A percentile compares a stretch with the other conserved stretches of the same genome.
Evolutionary conservation across 1,140 invertebrate species (phyloP).

Genomic region (Drosophila erecta): DNA sequence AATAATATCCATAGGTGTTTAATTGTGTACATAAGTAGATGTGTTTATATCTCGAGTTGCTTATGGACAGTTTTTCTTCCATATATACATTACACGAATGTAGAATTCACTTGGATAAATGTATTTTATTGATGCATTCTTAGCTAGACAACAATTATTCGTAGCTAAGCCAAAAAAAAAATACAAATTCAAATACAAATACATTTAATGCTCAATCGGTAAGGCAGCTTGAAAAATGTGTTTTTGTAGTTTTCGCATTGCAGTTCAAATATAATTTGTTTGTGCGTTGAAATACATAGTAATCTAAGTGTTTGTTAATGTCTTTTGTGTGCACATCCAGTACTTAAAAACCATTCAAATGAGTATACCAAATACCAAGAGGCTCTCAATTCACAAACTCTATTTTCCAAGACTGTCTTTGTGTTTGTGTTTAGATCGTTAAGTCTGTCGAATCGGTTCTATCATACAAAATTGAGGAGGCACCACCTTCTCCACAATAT

Average conservation of each 20-base stretch:
- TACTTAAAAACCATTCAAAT: slow-evolving; percentile 23
- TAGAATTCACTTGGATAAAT: slow-evolving; percentile 64
- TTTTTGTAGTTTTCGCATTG: slow-evolving; percentile 68
- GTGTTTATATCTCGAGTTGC: slow-evolving; percentile 53
- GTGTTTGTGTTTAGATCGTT: slow-evolving; percentile 71
- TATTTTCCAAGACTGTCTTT: slow-evolving; percentile 79
- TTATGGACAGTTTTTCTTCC: slow-evolving; percentile 82
- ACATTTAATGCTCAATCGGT: slow-evolving; percentile 34
- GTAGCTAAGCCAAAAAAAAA: slow-evolving; percentile 33
- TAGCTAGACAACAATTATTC: slow-evolving; percentile 71
- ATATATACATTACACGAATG: slow-evolving; percentile 46
- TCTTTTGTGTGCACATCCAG: slow-evolving; percentile 51
- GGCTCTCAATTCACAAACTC: slow-evolving; percentile 64
- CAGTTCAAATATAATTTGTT: slow-evolving; percentile 38
- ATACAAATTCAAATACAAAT: slow-evolving; percentile 8
- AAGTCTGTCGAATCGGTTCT: slow-evolving; percentile 60
- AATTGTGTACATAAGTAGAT: slow-evolving; percentile 41
- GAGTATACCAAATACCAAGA: slow-evolving; percentile 11
- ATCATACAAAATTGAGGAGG: slow-evolving; percentile 18
- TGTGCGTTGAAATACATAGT: slow-evolving; percentile 33
- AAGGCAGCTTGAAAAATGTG: slow-evolving; percentile 34
- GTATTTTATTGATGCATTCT: slow-evolving; percentile 80
- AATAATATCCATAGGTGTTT: slow-evolving; percentile 34
- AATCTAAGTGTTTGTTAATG: slow-evolving; percentile 26
- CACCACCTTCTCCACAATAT: slow-evolving; percentile 27